Conservation (phyloP, 92 coral and sea anemone genomes). For the Zoanthus sociatus region DNA sequence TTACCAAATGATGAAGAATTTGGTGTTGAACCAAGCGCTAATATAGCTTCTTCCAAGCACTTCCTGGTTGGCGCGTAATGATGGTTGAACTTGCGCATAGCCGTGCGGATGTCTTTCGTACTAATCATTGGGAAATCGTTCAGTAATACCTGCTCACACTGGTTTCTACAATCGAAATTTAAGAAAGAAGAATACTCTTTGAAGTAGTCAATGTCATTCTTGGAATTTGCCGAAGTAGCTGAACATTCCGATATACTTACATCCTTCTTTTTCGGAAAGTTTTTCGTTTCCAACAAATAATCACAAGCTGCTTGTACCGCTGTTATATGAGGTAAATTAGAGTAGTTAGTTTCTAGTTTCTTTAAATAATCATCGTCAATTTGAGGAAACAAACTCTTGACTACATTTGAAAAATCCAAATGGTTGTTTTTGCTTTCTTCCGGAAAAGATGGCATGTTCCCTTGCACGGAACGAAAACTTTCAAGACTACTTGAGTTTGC, state of each 20-base stretch:
- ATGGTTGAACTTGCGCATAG: conserved; percentile 48
- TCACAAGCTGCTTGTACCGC: conserved; percentile 73
- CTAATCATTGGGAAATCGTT: conserved; percentile 81
- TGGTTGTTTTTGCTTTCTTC: conserved; percentile 53
- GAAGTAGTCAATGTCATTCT: conserved; percentile 65
- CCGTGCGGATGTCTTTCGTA: conserved; percentile 66
- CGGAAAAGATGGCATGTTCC: conserved; percentile 1
- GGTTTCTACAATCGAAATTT: conserved; percentile 40
- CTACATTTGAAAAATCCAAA: conserved; percentile 19
- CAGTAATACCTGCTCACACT: conserved; percentile 69
- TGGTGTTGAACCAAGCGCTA: conserved; percentile 19
- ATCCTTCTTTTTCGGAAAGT: conserved; percentile 64
- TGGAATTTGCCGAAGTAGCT: not conserved
- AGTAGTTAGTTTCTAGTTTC: conserved; percentile 59
- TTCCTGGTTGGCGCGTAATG: conserved; percentile 94
- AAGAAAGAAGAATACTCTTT: conserved; percentile 65
- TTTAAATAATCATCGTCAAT: conserved; percentile 72
- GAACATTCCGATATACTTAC: not conserved
- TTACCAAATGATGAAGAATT: conserved; percentile 20
- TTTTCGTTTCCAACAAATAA: conserved; percentile 66
- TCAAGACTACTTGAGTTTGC: not conserved
- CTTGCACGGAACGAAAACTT: not conserved
- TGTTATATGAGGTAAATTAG: conserved; percentile 27
- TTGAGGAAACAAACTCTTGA: conserved; percentile 73
- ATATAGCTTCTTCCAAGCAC: conserved; percentile 77